Evolutionary conservation across 2,797 vertebrate species (phyloP).

Genomic region (Tapirus indicus): DNA sequence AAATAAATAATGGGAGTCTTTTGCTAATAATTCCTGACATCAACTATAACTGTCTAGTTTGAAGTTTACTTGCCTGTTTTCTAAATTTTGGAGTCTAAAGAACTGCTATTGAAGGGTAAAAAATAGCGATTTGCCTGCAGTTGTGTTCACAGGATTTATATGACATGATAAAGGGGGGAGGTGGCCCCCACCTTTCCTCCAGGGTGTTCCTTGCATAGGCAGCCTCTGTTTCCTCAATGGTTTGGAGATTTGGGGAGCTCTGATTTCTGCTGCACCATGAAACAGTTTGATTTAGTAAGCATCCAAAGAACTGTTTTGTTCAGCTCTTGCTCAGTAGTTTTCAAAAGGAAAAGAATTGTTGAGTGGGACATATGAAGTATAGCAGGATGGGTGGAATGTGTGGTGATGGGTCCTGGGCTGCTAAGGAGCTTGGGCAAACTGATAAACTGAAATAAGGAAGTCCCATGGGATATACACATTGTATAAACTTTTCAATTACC

Average conservation of each 20-base stretch:
- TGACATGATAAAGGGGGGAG: background rate
- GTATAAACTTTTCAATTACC: constrained; percentile 11
- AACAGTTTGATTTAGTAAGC: constrained; percentile 28
- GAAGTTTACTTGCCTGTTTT: constrained; percentile 31
- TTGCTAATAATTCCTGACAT: constrained; percentile 19
- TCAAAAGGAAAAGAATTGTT: constrained; percentile 2
- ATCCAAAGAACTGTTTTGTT: constrained; percentile 2
- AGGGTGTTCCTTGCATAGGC: background rate
- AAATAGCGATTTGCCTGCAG: background rate
- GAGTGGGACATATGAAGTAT: background rate
- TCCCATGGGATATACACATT: background rate
- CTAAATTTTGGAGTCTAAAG: constrained; percentile 21
- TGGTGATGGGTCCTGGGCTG: background rate
- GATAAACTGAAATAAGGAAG: background rate
- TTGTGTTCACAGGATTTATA: background rate
- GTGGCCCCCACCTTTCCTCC: background rate
- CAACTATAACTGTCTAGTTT: constrained; percentile 2
- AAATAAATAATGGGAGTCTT: background rate
- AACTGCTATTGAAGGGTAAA: background rate
- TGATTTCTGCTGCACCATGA: background rate
- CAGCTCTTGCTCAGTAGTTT: background rate
- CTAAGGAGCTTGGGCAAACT: background rate
- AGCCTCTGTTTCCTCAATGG: background rate
- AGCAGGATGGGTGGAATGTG: background rate
- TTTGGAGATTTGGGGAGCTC: background rate